These are phyloP conservation scores for Phaethornis superciliosus DNA, from an alignment of 2,113 vertebrate species.

Conservation along the genomic window DNA sequence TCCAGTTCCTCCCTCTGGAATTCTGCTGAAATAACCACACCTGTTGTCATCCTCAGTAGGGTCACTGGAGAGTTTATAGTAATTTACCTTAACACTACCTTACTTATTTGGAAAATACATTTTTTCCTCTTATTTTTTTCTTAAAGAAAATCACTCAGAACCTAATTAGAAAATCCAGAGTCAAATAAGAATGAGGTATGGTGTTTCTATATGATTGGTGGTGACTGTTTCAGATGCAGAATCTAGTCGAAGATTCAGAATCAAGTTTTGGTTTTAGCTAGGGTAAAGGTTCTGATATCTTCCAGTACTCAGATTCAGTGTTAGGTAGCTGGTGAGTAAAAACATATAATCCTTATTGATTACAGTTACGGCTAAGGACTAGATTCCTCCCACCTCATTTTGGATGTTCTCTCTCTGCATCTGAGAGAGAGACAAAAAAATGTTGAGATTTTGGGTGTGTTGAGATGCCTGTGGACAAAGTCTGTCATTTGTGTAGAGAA, in stretches of 20 bases:
- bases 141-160: neutral
- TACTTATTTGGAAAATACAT: neutral
- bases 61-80: neutral
- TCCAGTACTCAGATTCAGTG: neutral
- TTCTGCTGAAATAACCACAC: neutral
- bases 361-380: neutral
- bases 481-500: neutral
- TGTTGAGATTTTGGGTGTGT: neutral
- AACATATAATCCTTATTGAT: neutral
- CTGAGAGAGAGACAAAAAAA: neutral
- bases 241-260: neutral
- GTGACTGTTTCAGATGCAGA: neutral
- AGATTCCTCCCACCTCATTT: neutral
- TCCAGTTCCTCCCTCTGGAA: neutral
- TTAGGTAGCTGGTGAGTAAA: neutral
- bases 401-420: neutral
- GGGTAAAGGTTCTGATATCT: neutral
- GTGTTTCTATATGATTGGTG: neutral
- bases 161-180: neutral
- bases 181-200: neutral
- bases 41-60: neutral
- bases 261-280: neutral
- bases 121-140: neutral
- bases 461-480: neutral
- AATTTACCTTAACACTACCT: neutral